phyloP scores from a whole-genome alignment of 2,113 vertebrate species.

The Atrichornis clamosus region DNA sequence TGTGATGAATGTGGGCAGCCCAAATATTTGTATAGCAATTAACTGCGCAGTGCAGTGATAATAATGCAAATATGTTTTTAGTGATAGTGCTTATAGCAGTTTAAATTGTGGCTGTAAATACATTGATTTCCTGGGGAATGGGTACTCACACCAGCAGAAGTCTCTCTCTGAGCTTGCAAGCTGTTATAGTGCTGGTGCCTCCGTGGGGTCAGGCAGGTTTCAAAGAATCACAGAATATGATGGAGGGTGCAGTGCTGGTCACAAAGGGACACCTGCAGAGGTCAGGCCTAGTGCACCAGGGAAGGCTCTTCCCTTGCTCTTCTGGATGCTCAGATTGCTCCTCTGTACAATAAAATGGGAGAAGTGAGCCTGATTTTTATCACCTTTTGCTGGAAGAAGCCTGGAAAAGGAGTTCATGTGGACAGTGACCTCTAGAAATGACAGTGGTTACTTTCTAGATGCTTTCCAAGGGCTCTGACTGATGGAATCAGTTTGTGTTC shows the following conservation, averaged over 20 bases:
- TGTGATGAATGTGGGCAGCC: background rate
- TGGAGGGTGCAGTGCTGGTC: background rate
- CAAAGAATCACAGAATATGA: background rate
- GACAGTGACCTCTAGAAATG: background rate
- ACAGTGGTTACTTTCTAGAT: background rate
- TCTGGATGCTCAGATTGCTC: background rate
- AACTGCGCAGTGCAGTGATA: background rate
- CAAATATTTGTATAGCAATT: slow-evolving; percentile 47
- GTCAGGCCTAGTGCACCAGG: background rate
- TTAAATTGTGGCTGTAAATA: background rate
- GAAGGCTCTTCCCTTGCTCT: background rate
- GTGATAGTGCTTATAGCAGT: background rate
- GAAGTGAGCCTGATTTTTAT: background rate
- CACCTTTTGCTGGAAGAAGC: background rate
- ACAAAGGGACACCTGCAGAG: background rate
- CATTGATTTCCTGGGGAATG: background rate
- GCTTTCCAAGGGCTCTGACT: background rate
- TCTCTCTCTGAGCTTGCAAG: background rate
- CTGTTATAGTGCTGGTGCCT: background rate
- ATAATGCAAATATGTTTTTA: background rate
- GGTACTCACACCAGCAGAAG: background rate
- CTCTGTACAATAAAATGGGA: background rate
- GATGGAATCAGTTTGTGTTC: background rate
- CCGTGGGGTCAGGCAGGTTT: background rate
- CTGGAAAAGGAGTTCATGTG: background rate